Evolutionary conservation across 2,113 vertebrate species (phyloP).

Genomic region (Donacobius atricapilla): DNA sequence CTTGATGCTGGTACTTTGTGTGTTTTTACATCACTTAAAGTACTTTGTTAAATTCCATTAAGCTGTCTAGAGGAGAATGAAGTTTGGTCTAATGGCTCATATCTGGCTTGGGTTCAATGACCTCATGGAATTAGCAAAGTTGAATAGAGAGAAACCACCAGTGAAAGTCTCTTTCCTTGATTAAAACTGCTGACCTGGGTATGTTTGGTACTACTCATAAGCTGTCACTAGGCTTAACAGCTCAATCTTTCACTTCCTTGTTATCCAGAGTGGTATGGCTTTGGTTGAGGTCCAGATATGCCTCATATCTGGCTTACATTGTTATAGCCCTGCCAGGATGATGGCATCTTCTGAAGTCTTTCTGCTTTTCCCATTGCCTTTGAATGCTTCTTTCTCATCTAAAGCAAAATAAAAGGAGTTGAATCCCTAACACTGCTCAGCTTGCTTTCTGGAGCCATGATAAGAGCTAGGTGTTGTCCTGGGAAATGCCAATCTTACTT

Average conservation of each 20-base stretch:
- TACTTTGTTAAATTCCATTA: not conserved
- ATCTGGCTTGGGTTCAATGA: not conserved
- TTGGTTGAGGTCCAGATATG: not conserved
- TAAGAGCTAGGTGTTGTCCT: not conserved
- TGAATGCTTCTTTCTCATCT: not conserved
- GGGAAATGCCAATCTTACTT: not conserved
- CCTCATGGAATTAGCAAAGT: not conserved
- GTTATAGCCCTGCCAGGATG: not conserved
- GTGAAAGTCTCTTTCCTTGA: not conserved
- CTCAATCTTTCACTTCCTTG: slow-evolving; percentile 12
- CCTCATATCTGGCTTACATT: not conserved
- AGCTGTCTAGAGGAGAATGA: not conserved
- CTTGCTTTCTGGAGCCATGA: not conserved
- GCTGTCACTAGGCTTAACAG: not conserved
- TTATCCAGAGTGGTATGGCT: not conserved
- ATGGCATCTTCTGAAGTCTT: not conserved
- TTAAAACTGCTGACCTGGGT: not conserved
- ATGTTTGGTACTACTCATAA: not conserved
- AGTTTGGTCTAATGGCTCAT: not conserved
- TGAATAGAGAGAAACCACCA: not conserved
- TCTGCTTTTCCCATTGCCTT: not conserved
- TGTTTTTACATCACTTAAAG: not conserved
- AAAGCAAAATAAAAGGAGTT: not conserved
- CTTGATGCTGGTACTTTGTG: not conserved
- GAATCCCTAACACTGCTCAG: not conserved